Percentiles rank a stretch among this genome's conserved stretches.
These are phyloP conservation scores for Hyperoodon ampullatus DNA, from an alignment of 2,113 vertebrate genomes.

Conservation along the genomic window DNA sequence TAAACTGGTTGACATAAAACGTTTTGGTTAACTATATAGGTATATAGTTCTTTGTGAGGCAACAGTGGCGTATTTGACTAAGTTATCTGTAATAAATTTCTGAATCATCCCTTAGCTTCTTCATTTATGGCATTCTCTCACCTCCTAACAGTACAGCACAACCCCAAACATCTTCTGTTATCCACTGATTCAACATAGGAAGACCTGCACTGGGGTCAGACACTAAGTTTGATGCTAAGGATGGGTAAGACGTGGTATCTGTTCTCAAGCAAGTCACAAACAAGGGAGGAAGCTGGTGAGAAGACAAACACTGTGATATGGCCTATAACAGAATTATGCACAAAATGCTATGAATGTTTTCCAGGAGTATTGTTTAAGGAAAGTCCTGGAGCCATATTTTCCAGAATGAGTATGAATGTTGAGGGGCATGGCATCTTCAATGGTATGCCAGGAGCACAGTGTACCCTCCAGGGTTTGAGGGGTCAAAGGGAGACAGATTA, in stretches of 20 bases:
- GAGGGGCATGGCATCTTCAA: background rate
- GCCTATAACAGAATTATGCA: background rate
- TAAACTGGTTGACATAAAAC: background rate
- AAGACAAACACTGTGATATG: background rate
- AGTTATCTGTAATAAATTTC: background rate
- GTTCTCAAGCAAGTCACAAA: background rate
- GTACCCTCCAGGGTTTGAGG: background rate
- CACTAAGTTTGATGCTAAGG: background rate
- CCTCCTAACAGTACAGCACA: background rate
- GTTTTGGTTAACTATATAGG: background rate
- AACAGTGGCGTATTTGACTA: background rate
- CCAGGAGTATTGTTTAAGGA: background rate
- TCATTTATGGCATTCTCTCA: background rate
- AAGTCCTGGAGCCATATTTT: background rate
- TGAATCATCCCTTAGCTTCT: background rate
- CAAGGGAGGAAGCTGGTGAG: background rate
- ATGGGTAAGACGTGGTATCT: background rate
- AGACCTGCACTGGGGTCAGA: background rate
- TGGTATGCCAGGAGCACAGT: background rate
- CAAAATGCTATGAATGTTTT: background rate
- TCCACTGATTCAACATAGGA: background rate
- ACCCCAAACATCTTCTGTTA: background rate
- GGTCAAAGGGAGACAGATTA: background rate
- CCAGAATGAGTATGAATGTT: background rate
- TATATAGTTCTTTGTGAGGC: background rate